phyloP scores from a whole-genome alignment of 2,113 vertebrate species.

The pig (Sus scrofa) region DNA sequence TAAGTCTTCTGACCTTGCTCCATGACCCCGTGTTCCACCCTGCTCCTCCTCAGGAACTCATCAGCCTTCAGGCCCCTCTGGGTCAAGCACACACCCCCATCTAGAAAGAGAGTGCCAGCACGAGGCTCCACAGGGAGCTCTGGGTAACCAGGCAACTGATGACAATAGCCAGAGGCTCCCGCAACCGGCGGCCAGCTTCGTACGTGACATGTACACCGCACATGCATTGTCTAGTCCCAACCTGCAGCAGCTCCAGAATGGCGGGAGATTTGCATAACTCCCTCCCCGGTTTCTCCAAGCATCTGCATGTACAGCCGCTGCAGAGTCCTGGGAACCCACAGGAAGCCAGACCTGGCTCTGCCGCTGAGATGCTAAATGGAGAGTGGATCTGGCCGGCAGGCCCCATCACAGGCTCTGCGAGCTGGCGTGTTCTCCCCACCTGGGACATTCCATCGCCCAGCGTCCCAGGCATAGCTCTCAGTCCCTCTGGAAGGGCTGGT shows the following conservation, averaged over 20 bases:
- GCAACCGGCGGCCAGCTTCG: fast-evolving
- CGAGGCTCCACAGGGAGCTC: not conserved
- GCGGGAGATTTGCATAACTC: not conserved
- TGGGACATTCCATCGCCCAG: not conserved
- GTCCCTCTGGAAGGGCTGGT: not conserved
- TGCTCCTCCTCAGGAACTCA: fast-evolving
- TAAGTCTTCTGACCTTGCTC: not conserved
- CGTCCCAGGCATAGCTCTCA: not conserved
- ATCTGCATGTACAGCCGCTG: fast-evolving
- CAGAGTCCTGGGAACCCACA: fast-evolving
- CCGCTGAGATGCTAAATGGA: fast-evolving
- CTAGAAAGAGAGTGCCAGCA: not conserved
- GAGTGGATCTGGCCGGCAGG: not conserved
- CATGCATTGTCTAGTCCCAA: fast-evolving
- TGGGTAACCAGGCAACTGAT: not conserved
- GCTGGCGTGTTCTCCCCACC: not conserved
- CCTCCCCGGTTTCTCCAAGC: fast-evolving
- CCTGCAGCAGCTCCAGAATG: fast-evolving
- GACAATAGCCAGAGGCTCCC: not conserved
- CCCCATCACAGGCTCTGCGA: not conserved
- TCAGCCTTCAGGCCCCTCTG: not conserved
- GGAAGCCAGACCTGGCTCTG: not conserved
- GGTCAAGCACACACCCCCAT: not conserved
- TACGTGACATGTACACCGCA: fast-evolving
- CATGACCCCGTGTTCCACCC: fast-evolving